Evolutionary conservation across 2,113 vertebrate species (phyloP).

Genomic region (Eudyptes chrysolophus): DNA sequence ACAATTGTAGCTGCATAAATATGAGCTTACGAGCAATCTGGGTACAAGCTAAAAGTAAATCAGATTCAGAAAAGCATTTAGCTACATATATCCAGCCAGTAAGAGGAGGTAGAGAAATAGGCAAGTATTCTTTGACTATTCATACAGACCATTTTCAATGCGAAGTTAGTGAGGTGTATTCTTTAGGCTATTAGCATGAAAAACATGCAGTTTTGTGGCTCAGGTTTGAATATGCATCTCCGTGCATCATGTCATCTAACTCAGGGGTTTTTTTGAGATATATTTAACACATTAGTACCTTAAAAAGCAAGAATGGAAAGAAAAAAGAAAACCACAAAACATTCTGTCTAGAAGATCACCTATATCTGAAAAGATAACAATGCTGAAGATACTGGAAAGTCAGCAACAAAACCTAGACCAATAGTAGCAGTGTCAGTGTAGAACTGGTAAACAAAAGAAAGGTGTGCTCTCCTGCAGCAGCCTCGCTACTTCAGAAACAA

Average conservation of each 20-base stretch:
- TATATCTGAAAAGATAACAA: not conserved
- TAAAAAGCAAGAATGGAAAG: not conserved
- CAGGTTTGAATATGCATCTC: not conserved
- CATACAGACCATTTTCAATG: not conserved
- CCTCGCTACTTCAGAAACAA: not conserved
- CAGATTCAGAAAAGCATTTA: not conserved
- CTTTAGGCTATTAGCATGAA: not conserved
- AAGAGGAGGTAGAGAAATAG: not conserved
- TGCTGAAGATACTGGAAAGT: not conserved
- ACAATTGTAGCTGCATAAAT: not conserved
- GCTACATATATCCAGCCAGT: not conserved
- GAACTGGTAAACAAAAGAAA: not conserved
- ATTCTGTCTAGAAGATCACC: not conserved
- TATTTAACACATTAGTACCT: not conserved
- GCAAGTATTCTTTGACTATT: not conserved
- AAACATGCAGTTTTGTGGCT: not conserved
- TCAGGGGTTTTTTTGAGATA: not conserved
- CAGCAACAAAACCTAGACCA: not conserved
- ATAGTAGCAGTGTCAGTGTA: not conserved
- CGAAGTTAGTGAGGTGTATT: not conserved
- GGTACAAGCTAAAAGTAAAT: not conserved
- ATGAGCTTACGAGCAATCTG: not conserved
- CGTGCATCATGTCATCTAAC: not conserved
- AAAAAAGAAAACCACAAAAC: not conserved
- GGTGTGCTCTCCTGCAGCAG: not conserved